Conservation (phyloP, 2,888 invertebrate species). For the Lasioglossum oenotherae region DNA sequence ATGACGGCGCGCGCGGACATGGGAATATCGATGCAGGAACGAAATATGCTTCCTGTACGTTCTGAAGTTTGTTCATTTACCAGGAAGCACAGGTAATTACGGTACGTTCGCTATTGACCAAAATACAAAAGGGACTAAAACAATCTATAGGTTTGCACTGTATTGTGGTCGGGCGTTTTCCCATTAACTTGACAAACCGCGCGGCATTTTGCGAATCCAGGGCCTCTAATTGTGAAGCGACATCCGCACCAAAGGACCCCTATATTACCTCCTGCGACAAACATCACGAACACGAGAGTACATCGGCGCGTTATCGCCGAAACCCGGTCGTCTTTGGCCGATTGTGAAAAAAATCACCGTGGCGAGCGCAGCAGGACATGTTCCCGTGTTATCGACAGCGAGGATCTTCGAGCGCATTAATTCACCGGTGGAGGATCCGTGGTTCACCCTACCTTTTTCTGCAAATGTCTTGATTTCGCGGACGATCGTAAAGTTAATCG, state of each 20-base stretch:
- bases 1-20: background rate
- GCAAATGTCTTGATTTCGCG: slow-evolving; percentile 64
- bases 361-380: slow-evolving; percentile 46
- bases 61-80: background rate
- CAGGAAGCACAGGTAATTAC: background rate
- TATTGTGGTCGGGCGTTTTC: background rate
- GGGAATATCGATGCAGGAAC: slow-evolving; percentile 48
- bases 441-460: background rate
- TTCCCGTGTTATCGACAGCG: slow-evolving; percentile 51
- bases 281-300: slow-evolving; percentile 15
- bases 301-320: slow-evolving; percentile 32
- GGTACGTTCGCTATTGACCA: background rate
- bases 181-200: slow-evolving; percentile 7
- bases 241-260: slow-evolving; percentile 3
- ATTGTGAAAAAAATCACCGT: slow-evolving; percentile 40
- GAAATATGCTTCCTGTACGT: slow-evolving; percentile 32
- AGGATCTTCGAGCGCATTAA: slow-evolving; percentile 61
- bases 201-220: background rate
- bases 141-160: background rate
- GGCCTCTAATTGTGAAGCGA: slow-evolving; percentile 6
- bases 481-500: slow-evolving; percentile 67
- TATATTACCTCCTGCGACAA: slow-evolving; percentile 13
- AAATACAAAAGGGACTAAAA: background rate
- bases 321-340: slow-evolving; percentile 12
- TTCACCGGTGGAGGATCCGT: slow-evolving; percentile 47